Base-by-base conservation (phyloP, 2,888 invertebrate species). In the Gymnoscelis rufifasciata region DNA sequence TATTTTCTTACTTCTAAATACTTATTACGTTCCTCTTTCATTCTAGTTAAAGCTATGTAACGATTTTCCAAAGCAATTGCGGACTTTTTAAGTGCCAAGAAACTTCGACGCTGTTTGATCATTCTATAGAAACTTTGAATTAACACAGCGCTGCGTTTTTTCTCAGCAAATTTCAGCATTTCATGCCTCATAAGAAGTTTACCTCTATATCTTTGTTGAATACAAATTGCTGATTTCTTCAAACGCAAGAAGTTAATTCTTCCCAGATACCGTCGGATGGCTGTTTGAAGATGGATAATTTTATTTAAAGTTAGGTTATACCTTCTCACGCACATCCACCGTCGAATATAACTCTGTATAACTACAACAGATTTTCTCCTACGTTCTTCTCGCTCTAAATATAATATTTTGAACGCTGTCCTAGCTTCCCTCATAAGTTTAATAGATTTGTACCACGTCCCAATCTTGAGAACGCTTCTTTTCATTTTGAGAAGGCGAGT, bases 81-180 rank as follows among this genome's bases (percentile, higher is more conserved):
- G 2, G 86, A 66, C 1, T 59, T 57, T 54, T 78, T 83, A 2
- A 77, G 51, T 26, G 55, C 59, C 1, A 59, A 35, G 50, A 64
- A 83, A 26, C 43, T 33, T 30, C 47, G 68, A 11, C 68, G 64
- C 28, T 74, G 68, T 55, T 51, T 67, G 31, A 60, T 46, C 72
- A 79, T 82, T 56, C 80, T 82, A 54, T 74, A 89, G 60, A 76
- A 77, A 46, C 68, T 79, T 60, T 91, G 90, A 51, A 91, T 71
- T 6, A 60, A 54, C 10, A 80, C 50, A n/a, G 68, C 68, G 29
- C 76, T 69, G 15, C 46, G 58, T 52, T 64, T 78, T 30, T 60
- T 68, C 10, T 62, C 44, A 7, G 52, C 44, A 0, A 75, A 63
- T 24, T 54, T 54, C 0, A 60, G 57, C 64, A 81, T 76, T 46